Evolutionary conservation across 64 coral and sea anemone genomes (phyloP).

Genomic region (Porites australiensis): DNA sequence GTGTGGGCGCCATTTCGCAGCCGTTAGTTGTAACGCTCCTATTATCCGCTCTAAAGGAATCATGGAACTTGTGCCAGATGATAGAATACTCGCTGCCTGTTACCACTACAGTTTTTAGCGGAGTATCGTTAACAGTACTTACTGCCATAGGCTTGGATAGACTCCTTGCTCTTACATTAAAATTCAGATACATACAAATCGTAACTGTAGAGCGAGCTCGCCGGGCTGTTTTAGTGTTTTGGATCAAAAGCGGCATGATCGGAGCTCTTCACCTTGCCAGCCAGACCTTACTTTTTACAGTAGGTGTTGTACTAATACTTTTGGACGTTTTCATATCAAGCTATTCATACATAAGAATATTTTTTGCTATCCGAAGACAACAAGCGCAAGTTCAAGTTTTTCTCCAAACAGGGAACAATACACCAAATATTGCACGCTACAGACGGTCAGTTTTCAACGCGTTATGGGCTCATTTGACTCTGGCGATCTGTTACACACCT

Average conservation of each 20-base stretch:
- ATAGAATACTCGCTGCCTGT: neutral
- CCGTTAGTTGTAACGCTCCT: neutral
- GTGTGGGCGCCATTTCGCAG: conserved; percentile 62
- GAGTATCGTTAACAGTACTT: neutral
- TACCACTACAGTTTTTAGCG: neutral
- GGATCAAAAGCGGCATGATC: neutral
- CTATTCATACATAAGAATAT: neutral
- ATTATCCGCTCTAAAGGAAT: neutral
- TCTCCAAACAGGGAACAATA: neutral
- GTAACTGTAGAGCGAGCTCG: conserved; percentile 28
- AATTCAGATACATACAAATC: conserved; percentile 22
- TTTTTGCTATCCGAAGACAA: neutral
- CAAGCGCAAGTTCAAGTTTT: neutral
- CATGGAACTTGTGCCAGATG: neutral
- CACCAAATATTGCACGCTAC: neutral
- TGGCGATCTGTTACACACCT: neutral
- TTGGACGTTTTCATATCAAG: neutral
- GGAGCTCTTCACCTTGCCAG: neutral
- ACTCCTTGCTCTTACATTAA: conserved; percentile 13
- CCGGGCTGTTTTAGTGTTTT: neutral
- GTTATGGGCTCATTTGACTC: neutral
- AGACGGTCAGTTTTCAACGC: conserved; percentile 12
- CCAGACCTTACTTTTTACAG: neutral
- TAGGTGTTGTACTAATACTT: neutral
- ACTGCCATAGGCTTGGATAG: conserved; percentile 29